Evolutionary conservation across 2,888 invertebrate species (phyloP), one percentile per base, ranked within the genome.

Genomic region (Thereva unica): DNA sequence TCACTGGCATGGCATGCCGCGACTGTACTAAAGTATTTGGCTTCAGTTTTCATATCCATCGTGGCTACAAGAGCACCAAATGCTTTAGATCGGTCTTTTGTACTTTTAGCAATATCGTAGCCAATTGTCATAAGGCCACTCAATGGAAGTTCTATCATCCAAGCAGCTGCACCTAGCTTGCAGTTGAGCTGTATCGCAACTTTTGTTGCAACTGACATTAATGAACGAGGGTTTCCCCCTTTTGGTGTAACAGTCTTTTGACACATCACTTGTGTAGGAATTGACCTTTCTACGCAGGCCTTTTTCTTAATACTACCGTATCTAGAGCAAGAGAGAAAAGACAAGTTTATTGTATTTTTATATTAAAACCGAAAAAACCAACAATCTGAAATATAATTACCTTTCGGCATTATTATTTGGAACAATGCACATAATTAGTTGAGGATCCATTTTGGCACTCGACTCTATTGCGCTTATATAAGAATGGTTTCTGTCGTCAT

Each of bases 181-280:
- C 93, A 93, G 77, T 93, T 93, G 63, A 98, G 85, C 78, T 98
- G 97, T 52, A 97, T 91, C 0, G 92, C 93, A 0, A 98, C 87
- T 82, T 97, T 97, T 0, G 95, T 95, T 0, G 92, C 92, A 50
- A 97, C 90, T 0, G 91, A 90, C 87, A 91, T 88, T 0, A 85
- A 82, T 73, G 76, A 52, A 78, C 76, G 54, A 82, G 72, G 75
- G 67, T 76, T 76, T 34, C 71, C 69, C 3, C 70, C 70, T 78
- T 72, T 84, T 82, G 64, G 79, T 6, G 67, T 66, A n/a, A 71
- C 50, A 1, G 69, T 70, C 7, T 67, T 65, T 8, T 64, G 52
- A 1, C 64, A 37, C 3, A 84, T 79, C 0, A 87, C 84, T 75
- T 92, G 91, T 0, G 87, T 87, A 0, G 90, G 89, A 3, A 89